Conservation (phyloP, 2,888 invertebrate genomes). For the Stegophylla sp. region DNA sequence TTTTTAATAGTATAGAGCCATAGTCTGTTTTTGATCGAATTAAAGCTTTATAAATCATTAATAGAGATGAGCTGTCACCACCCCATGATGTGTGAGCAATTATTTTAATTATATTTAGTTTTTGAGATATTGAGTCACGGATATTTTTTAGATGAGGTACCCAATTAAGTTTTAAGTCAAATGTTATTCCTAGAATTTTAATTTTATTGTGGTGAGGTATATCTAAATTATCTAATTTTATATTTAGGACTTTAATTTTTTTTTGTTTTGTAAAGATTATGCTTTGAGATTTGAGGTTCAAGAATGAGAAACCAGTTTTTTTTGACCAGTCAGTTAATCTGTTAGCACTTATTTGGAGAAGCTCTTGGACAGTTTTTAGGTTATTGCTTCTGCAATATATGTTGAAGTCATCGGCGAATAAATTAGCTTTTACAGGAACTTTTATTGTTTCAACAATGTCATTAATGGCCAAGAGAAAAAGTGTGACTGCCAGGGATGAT, state of each 20-base stretch:
- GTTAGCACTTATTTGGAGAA: conserved; percentile 18
- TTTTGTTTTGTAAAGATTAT: conserved; percentile 30
- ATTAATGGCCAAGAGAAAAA: too few relatives aligned
- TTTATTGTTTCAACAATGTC: too few relatives aligned
- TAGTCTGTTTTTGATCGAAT: conserved; percentile 37
- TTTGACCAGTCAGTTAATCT: conserved; percentile 2
- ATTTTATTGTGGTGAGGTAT: background rate
- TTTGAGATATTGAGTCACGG: background rate
- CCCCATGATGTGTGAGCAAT: conserved; percentile 18
- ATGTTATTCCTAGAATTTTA: background rate
- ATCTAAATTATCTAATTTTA: background rate
- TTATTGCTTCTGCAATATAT: too few relatives aligned
- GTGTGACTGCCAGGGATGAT: too few relatives aligned
- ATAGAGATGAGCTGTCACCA: background rate
- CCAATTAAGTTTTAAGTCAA: conserved; percentile 3
- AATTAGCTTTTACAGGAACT: too few relatives aligned
- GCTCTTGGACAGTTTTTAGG: background rate
- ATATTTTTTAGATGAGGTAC: background rate
- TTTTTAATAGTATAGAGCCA: conserved; percentile 2
- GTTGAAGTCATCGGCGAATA: too few relatives aligned
- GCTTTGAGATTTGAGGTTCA: conserved; percentile 18
- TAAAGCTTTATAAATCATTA: conserved; percentile 13
- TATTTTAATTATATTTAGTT: conserved; percentile 35
- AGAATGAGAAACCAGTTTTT: conserved; percentile 18
- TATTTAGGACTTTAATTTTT: background rate